Evolutionary conservation across 2,797 vertebrate genomes (phyloP).

Genomic region (Microctenopoma stevenorrisi): DNA sequence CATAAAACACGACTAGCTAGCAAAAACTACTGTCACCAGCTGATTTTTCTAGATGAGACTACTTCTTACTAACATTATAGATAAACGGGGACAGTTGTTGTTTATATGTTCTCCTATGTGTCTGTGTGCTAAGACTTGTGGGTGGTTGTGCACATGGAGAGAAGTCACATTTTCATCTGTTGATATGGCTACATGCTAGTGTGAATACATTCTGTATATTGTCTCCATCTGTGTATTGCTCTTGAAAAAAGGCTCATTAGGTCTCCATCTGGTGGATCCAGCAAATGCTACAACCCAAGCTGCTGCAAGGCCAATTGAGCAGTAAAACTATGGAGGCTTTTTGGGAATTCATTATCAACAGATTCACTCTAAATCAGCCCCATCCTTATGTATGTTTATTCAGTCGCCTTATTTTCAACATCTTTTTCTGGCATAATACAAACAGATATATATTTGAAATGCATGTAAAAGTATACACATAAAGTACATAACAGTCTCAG

Average conservation of each 20-base stretch:
- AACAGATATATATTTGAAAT: conserved; percentile 24
- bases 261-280: conserved; percentile 86
- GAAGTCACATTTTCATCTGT: conserved; percentile 42
- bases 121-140: conserved; percentile 16
- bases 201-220: conserved; percentile 68
- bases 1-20: too few species aligned
- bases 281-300: conserved; percentile 87
- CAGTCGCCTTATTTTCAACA: conserved; percentile 27
- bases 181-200: conserved; percentile 60
- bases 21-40: too few species aligned
- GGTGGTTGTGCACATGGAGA: conserved; percentile 18
- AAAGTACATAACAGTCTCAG: conserved; percentile 23
- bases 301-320: conserved; percentile 88
- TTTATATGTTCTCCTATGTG: neutral
- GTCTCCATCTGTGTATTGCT: conserved; percentile 83
- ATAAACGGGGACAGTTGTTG: conserved; percentile 9
- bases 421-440: conserved; percentile 24
- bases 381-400: conserved; percentile 37
- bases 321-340: conserved; percentile 82
- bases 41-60: neutral
- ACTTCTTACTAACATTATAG: neutral
- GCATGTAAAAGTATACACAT: conserved; percentile 6
- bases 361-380: conserved; percentile 52
- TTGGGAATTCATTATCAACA: conserved; percentile 65
- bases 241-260: conserved; percentile 86